Percentiles rank a stretch among this genome's conserved stretches.
phyloP scores from a whole-genome alignment of 2,797 vertebrate species.

The Acridotheres tristis region DNA sequence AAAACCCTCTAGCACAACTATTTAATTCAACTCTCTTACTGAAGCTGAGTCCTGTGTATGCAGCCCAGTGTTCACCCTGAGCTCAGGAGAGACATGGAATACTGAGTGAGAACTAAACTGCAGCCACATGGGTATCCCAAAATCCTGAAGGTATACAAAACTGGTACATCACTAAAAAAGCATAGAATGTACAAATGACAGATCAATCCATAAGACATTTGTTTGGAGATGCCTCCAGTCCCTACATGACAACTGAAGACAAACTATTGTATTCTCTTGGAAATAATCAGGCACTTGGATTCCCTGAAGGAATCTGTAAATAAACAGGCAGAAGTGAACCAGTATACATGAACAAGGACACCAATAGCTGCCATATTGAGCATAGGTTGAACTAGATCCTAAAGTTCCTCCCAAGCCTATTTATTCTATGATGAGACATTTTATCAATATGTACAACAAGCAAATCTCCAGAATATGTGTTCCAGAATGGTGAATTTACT shows the following conservation, averaged over 20 bases:
- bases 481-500: neutral
- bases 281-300: neutral
- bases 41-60: neutral
- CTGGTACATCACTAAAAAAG: neutral
- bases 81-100: neutral
- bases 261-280: neutral
- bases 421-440: neutral
- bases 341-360: neutral
- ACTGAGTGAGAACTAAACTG: neutral
- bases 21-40: neutral
- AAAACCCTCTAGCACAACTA: neutral
- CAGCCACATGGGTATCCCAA: neutral
- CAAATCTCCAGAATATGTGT: neutral
- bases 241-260: neutral
- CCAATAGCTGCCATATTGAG: neutral
- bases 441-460: neutral
- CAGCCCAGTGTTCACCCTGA: neutral
- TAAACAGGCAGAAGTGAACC: neutral
- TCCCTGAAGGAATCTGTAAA: neutral
- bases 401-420: neutral
- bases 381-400: neutral
- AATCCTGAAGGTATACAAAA: neutral
- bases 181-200: neutral
- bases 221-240: neutral
- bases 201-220: neutral